Evolutionary conservation across 2,888 invertebrate genomes (phyloP), one percentile per base, ranked within the genome.

Genomic region (Archips xylosteana): DNA sequence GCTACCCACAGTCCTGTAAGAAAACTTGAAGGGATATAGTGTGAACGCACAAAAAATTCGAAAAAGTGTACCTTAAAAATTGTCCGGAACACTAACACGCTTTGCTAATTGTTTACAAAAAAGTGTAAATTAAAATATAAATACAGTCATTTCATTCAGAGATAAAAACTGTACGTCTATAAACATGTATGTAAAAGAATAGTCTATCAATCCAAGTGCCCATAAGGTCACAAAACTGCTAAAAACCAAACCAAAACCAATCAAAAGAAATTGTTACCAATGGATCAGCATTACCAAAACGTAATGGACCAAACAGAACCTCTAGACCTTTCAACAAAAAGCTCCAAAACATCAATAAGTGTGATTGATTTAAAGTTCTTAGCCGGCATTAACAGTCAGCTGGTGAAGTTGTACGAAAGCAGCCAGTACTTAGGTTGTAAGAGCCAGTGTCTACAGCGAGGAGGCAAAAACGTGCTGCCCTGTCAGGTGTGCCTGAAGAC

Each of bases 401-500:
- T 94, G n/a, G 86, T 88, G 32, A 89, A 91, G 71, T 75, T 94
- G 36, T 94, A 94, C 72, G 92, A 93, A 76, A 82, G 90, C n/a
- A 90, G 92, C 3, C 65, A 65, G 0, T 87, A 81, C 69, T 68
- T 87, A 51, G 84, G 87, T 0, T 84, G 83, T 51, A 82, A 79
- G 36, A 85, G 83, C 45, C 82, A 83, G 6, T 54, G 62, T 34
- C 15, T 72, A 60, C 23, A 57, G 54, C 15, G 74, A 49, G 23
- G 60, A 15, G 69, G 76, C 74, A 94, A 93, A 82, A 92, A 90
- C 54, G 85, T 92, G 6, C 82, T 94, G 68, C 94, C 94, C 0
- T 96, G 96, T 80, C 95, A 95, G 59, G 95, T 95, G 0, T 96
- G 96, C 80, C 89, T 95, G 64, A 96, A 96, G 88, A 95, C 95